Evolutionary conservation across 2,888 invertebrate species (phyloP).

Genomic region (Camptogramma bilineatum): DNA sequence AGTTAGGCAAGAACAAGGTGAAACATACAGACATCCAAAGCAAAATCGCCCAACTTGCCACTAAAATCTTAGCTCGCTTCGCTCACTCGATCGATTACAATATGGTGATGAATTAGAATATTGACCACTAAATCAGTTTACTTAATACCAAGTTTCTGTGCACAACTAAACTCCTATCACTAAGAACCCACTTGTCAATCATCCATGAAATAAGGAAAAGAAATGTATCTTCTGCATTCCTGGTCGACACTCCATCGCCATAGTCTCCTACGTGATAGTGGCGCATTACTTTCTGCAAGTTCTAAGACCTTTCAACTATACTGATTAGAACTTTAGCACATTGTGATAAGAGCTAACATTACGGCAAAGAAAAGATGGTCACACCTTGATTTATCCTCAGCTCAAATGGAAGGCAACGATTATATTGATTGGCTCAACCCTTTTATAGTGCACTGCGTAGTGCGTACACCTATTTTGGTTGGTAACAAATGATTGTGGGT

Average conservation of each 20-base stretch:
- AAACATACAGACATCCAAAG: no score
- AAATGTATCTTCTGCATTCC: slow-evolving; percentile 1
- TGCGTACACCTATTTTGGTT: slow-evolving; percentile 21
- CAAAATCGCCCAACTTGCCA: no score
- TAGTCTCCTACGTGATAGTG: slow-evolving; percentile 11
- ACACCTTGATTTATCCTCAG: slow-evolving; percentile 26
- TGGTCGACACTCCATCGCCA: not conserved
- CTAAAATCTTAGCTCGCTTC: no score
- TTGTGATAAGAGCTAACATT: slow-evolving; percentile 4
- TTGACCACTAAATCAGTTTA: no score
- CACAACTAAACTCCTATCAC: no score
- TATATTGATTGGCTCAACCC: slow-evolving; percentile 31
- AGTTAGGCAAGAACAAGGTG: no score
- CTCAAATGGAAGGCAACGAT: slow-evolving; percentile 28
- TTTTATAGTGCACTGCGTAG: slow-evolving; percentile 20
- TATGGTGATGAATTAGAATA: no score
- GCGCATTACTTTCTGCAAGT: not conserved
- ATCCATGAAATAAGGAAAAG: slow-evolving; percentile 4
- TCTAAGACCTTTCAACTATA: not conserved
- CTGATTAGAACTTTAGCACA: slow-evolving; percentile 1
- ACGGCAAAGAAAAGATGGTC: slow-evolving; percentile 7
- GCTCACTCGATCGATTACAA: no score
- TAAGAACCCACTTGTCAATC: not conserved
- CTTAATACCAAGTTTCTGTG: no score
- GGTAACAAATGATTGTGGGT: slow-evolving; percentile 15